Conservation (phyloP, 2,113 vertebrate genomes). For the Zapus hudsonius region DNA sequence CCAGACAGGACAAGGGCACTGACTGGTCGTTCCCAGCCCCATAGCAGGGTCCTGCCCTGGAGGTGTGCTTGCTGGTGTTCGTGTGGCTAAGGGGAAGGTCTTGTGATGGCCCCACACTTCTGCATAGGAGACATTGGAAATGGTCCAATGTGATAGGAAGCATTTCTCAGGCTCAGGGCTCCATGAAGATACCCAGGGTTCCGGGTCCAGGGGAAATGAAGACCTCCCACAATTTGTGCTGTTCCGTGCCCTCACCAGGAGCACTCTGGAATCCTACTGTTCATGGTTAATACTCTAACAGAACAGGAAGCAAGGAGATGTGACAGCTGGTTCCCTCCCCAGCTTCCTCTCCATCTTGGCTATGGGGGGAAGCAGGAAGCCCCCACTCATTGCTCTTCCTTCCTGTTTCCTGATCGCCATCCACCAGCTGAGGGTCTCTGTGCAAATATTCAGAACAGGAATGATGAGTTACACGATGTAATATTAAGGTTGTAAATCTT, state of each 20-base stretch:
- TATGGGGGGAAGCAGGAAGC: not conserved
- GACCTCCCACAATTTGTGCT: not conserved
- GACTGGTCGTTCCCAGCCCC: fast-evolving
- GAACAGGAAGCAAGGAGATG: no score
- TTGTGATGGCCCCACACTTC: fast-evolving
- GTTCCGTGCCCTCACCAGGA: not conserved
- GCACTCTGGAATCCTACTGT: not conserved
- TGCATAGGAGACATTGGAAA: not conserved
- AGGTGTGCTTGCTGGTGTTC: not conserved
- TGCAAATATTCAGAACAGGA: not conserved
- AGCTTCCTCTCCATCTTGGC: not conserved
- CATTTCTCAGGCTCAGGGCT: not conserved
- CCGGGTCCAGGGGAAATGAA: fast-evolving
- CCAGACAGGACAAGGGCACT: fast-evolving
- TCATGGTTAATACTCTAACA: not conserved
- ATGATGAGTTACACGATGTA: slow-evolving; percentile 31
- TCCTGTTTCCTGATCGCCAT: not conserved
- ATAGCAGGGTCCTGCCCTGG: not conserved
- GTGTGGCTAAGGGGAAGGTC: fast-evolving
- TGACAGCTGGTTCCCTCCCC: fast-evolving
- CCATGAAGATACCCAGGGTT: not conserved
- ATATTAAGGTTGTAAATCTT: slow-evolving; percentile 71
- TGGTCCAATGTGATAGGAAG: not conserved
- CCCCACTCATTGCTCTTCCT: not conserved
- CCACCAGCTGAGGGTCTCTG: not conserved